Evolutionary conservation across 2,797 vertebrate genomes (phyloP), one percentile per base, ranked within the genome.

Genomic region (Sebastes hopkinsi): DNA sequence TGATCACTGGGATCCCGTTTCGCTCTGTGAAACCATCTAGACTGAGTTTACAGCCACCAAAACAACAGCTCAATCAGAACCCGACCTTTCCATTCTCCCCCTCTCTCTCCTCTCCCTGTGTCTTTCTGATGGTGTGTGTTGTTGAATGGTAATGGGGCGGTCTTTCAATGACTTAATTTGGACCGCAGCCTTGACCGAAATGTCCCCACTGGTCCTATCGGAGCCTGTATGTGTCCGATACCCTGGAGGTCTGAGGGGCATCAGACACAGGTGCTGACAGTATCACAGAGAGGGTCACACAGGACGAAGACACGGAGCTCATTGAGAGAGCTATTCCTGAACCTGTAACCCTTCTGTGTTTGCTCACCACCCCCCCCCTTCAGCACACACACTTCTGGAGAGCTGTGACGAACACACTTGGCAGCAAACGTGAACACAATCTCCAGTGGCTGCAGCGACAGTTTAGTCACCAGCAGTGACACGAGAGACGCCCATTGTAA

Each of bases 91-190:
- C 54, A 54, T 50, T 46, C 66, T 9, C 64, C 36, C 52, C 14
- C 64, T 29, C 68, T n/a, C 76, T 54, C 75, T 58, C 60, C 72
- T 65, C 52, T 77, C 36, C 32, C 59, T 46, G 50, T 46, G 67
- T 79, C 74, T 72, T 18, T 80, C 71, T 80, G 68, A 65, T 73
- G 82, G 79, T 61, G 87, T 86, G 85, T 87, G 88, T 56, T 77
- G 90, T 81, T 88, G 88, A 87, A 87, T 91, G 91, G 80, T 83
- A 93, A 92, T 81, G 77, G 88, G 89, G 80, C 66, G 77, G 84
- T 65, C 81, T 86, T 78, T 88, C 70, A 61, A n/a, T 6, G 84
- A 88, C 94, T 95, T 94, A 90, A 95, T 94, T 95, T 95, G 94
- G 95, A 91, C 84, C 5, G 20, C 13, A 71, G 89, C 88, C 89